Evolutionary conservation across 2,888 invertebrate species (phyloP).

Genomic region (Dryobota labecula): DNA sequence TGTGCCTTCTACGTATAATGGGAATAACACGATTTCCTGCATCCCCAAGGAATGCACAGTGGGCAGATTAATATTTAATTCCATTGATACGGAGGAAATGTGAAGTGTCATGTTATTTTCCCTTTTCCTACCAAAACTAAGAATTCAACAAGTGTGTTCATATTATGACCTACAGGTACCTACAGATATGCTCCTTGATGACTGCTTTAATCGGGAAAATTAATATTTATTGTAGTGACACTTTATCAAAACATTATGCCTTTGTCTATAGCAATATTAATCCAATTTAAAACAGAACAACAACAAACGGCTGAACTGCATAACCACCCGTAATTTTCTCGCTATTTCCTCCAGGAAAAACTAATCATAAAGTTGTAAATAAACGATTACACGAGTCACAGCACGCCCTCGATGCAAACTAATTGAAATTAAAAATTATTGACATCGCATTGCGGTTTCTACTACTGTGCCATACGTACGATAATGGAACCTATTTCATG

Average conservation of each 20-base stretch:
- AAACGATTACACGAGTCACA: constrained; percentile 35
- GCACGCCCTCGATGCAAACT: constrained; percentile 32
- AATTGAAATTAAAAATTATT: constrained; percentile 54
- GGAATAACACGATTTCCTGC: constrained; percentile 1
- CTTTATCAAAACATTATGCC: neutral
- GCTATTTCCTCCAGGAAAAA: constrained; percentile 38
- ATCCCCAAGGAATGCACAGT: neutral
- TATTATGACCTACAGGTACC: neutral
- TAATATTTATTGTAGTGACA: neutral
- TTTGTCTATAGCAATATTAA: neutral
- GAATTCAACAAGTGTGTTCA: neutral
- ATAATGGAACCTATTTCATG: constrained; percentile 42
- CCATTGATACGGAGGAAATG: neutral
- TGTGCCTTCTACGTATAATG: neutral
- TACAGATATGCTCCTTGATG: neutral
- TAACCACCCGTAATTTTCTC: constrained; percentile 37
- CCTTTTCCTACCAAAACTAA: neutral
- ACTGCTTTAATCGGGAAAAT: neutral
- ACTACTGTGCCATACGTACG: constrained; percentile 1
- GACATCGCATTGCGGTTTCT: constrained; percentile 23
- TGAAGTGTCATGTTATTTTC: neutral
- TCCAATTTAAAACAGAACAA: constrained; percentile 18
- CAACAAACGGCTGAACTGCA: neutral
- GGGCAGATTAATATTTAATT: neutral
- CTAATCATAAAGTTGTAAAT: constrained; percentile 39